Evolutionary conservation across 1,140 invertebrate species (phyloP), one percentile per base, ranked within the genome.

Genomic region (Eueides isabella): DNA sequence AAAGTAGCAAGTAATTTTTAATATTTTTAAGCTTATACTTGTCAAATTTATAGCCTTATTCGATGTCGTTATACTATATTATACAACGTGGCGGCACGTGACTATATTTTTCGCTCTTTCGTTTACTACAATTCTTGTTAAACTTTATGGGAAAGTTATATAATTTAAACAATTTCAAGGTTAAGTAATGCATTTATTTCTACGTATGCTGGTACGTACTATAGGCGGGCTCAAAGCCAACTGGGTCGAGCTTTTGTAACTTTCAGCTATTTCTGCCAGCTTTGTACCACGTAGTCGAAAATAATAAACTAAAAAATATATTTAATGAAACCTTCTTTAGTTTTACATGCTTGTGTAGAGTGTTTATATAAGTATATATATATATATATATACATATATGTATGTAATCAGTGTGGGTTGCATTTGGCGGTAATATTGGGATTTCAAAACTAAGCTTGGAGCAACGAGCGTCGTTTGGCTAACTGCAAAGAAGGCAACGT

Each of bases 221-320:
- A 81, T 65, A 81, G 77, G 61, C 86, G 87, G 90, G 87, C 89
- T 88, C 78, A 78, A 77, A 83, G 91, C 91, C 91, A 92, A 92
- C 85, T 92, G 80, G 89, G 89, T 91, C 91, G 89, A 85, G 86
- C 84, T 86, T 85, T 89, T 84, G 82, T 81, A 91, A 92, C 84
- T 92, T 92, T 87, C 87, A 80, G 81, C 79, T 84, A 81, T 82
- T 85, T 83, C 80, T 85, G 81, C 81, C 83, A 84, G 81, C 80
- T 74, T 80, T 78, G 78, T 84, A 85, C 79, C 78, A 85, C 68
- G 71, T 74, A 76, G 80, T 78, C 67, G 79, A 85, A 83, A 81
- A 77, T 75, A 75, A 74, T 75, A 62, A 78, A 78, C 77, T 81
- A 77, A 80, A 55, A 79, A 79, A 79, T 72, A 77, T 78, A 75